Percentiles rank a stretch among this genome's conserved stretches.
Conservation (phyloP, 2,113 vertebrate genomes). For the Vulpes ferrilata region DNA sequence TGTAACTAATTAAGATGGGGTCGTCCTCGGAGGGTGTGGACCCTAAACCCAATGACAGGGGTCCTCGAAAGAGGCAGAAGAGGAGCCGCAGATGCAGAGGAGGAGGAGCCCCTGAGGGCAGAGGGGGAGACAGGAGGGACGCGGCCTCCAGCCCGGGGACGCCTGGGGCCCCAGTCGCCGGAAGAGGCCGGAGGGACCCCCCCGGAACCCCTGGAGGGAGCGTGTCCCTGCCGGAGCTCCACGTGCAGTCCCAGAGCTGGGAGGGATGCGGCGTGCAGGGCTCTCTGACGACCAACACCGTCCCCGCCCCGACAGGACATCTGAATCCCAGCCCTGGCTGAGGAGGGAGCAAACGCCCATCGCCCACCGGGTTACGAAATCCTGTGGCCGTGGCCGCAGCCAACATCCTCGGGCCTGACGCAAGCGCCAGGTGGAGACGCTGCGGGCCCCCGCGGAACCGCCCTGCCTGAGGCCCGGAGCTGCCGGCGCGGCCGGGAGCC, state of each 20-base stretch:
- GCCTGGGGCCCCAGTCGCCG: not conserved
- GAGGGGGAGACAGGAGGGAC: not conserved
- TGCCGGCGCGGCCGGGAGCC: too few relatives aligned
- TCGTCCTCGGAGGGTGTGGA: accelerated
- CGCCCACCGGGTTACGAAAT: accelerated
- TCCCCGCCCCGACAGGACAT: accelerated
- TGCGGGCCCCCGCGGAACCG: accelerated
- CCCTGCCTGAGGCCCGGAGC: not conserved
- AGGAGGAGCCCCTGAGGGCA: not conserved
- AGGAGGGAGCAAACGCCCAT: not conserved
- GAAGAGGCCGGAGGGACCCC: not conserved
- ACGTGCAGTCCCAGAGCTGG: too few relatives aligned
- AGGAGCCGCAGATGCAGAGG: not conserved
- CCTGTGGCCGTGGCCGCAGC: not conserved
- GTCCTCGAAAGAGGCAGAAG: not conserved
- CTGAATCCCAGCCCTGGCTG: accelerated
- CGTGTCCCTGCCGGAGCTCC: too few relatives aligned
- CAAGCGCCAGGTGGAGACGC: not conserved
- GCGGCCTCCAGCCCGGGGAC: accelerated
- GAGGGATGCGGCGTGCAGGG: too few relatives aligned
- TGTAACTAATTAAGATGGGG: too few relatives aligned
- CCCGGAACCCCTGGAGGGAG: not conserved
- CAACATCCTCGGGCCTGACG: accelerated
- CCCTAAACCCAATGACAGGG: not conserved
- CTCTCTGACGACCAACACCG: too few relatives aligned